Evolutionary conservation across 1,140 invertebrate species (phyloP).

Genomic region (Popillia japonica): DNA sequence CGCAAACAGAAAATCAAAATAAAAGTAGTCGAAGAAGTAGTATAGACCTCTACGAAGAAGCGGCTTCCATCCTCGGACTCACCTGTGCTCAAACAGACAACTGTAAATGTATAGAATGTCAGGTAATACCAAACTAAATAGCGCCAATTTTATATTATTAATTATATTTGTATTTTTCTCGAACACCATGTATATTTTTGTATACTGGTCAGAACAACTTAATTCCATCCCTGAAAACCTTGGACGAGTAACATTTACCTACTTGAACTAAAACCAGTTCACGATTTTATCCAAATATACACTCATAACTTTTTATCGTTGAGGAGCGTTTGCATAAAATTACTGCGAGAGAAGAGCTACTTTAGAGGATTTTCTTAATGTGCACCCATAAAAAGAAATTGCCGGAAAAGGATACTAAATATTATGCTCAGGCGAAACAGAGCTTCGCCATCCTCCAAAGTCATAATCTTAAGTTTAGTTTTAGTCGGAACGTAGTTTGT

Average conservation of each 20-base stretch:
- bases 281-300: not conserved
- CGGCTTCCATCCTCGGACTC: conserved; percentile 66
- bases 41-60: conserved; percentile 67
- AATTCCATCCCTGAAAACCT: too few species aligned
- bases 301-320: conserved; percentile 5
- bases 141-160: too few species aligned
- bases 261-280: too few species aligned
- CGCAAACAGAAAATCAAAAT: conserved; percentile 18
- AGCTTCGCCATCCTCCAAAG: not conserved
- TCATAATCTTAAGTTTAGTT: conserved; percentile 1
- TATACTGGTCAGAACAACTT: too few species aligned
- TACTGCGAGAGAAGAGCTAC: not conserved
- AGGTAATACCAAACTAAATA: conserved; percentile 57
- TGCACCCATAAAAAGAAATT: not conserved
- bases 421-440: not conserved
- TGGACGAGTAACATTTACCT: too few species aligned
- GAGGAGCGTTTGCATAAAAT: not conserved
- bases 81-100: conserved; percentile 67
- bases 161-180: too few species aligned
- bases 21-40: conserved; percentile 49
- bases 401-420: not conserved
- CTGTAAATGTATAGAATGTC: conserved; percentile 68
- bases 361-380: conserved; percentile 19
- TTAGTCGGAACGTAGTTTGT: not conserved
- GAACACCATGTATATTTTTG: too few species aligned